A percentile compares a stretch with the other conserved stretches of the same genome.
Conservation (phyloP, 2,113 vertebrate genomes). For the Hemicordylus capensis region DNA sequence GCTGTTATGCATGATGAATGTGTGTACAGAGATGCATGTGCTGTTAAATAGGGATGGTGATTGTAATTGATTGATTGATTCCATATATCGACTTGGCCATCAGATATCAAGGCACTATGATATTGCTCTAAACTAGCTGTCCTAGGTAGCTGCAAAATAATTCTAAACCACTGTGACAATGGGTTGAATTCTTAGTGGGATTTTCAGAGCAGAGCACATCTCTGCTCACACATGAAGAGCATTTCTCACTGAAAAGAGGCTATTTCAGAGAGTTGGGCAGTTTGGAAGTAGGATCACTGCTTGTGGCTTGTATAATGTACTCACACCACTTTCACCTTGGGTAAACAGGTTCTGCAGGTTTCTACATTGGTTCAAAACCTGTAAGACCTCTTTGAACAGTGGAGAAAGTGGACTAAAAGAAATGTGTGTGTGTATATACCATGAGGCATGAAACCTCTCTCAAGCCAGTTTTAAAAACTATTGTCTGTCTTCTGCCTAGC, state of each 20-base stretch:
- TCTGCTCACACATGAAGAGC: not conserved
- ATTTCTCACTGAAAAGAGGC: not conserved
- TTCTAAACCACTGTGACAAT: not conserved
- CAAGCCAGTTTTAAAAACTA: not conserved
- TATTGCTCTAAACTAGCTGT: not conserved
- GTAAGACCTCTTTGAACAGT: not conserved
- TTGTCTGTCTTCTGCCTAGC: not conserved
- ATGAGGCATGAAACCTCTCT: not conserved
- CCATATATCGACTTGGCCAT: not conserved
- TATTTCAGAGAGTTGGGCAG: not conserved
- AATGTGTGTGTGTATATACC: not conserved
- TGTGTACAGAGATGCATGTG: no score
- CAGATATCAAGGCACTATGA: not conserved
- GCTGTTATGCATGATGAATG: not conserved
- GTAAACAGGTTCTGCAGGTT: not conserved
- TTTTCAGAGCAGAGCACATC: not conserved
- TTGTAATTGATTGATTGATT: not conserved
- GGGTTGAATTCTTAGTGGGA: not conserved
- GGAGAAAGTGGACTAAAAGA: not conserved
- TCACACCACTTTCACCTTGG: not conserved
- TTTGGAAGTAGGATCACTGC: not conserved
- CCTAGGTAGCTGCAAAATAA: not conserved
- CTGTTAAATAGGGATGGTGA: not conserved
- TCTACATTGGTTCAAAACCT: not conserved
- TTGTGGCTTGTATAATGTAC: not conserved